phyloP scores from a whole-genome alignment of 2,888 invertebrate species.

The Trachelus troglodyta region DNA sequence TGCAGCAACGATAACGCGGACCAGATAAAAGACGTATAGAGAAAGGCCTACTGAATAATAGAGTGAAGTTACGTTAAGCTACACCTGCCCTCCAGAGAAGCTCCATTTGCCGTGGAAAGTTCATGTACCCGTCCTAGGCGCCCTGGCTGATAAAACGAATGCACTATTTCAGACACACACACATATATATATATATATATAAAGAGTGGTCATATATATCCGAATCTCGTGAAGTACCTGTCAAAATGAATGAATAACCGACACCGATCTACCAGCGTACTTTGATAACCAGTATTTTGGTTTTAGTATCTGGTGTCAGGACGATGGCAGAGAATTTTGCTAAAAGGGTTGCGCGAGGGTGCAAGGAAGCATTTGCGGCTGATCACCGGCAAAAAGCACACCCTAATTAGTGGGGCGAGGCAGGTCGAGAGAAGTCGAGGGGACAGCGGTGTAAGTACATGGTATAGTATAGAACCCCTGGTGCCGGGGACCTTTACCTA shows the following conservation, averaged over 20 bases:
- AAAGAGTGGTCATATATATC: background rate
- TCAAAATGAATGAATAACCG: background rate
- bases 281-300: background rate
- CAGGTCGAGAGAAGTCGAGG: background rate
- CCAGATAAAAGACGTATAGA: background rate
- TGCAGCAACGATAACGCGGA: background rate
- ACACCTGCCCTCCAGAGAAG: background rate
- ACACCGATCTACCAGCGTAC: background rate
- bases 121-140: background rate
- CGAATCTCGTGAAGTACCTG: background rate
- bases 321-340: background rate
- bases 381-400: constrained; percentile 16
- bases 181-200: background rate
- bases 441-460: background rate
- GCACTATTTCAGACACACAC: background rate
- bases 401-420: constrained; percentile 25
- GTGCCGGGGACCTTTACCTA: background rate
- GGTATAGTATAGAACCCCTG: background rate
- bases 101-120: background rate
- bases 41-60: background rate
- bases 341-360: background rate
- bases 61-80: background rate
- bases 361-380: background rate
- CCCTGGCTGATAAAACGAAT: background rate
- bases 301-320: background rate